These are phyloP conservation scores for Enteromius argenteus DNA, from an alignment of 2,797 vertebrate genomes.

Conservation along the genomic window DNA sequence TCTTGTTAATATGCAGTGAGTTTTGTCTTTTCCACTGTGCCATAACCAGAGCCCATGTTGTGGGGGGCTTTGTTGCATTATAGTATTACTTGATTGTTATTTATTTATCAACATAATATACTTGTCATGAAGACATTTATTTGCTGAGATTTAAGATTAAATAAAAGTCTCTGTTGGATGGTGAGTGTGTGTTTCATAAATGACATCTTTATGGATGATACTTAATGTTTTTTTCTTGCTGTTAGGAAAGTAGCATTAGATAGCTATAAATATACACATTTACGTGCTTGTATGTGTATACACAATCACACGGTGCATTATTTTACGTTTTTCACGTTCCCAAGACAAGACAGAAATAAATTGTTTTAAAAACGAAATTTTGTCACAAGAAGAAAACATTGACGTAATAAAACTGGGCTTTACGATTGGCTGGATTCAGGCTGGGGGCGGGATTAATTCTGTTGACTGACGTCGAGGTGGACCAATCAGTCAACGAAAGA, in stretches of 20 bases:
- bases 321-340: not conserved
- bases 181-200: slow-evolving; percentile 61
- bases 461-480: slow-evolving; percentile 39
- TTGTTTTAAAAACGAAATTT: not conserved
- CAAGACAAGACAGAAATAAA: not conserved
- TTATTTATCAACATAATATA: slow-evolving; percentile 81
- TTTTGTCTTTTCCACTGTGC: slow-evolving; percentile 76
- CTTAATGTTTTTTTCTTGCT: not conserved
- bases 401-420: not conserved
- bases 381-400: not conserved
- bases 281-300: not conserved
- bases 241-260: not conserved
- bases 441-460: not conserved
- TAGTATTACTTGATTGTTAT: slow-evolving; percentile 78
- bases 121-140: slow-evolving; percentile 77
- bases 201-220: not conserved
- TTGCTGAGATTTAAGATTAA: slow-evolving; percentile 68
- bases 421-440: slow-evolving; percentile 1
- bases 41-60: slow-evolving; percentile 68
- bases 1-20: slow-evolving; percentile 77
- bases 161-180: slow-evolving; percentile 84
- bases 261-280: not conserved
- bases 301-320: not conserved
- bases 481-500: slow-evolving; percentile 49
- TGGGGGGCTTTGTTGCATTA: slow-evolving; percentile 76